A percentile compares a stretch with the other conserved stretches of the same genome.
Evolutionary conservation across 2,888 invertebrate species (phyloP).

Genomic region (Athetis lepigone): DNA sequence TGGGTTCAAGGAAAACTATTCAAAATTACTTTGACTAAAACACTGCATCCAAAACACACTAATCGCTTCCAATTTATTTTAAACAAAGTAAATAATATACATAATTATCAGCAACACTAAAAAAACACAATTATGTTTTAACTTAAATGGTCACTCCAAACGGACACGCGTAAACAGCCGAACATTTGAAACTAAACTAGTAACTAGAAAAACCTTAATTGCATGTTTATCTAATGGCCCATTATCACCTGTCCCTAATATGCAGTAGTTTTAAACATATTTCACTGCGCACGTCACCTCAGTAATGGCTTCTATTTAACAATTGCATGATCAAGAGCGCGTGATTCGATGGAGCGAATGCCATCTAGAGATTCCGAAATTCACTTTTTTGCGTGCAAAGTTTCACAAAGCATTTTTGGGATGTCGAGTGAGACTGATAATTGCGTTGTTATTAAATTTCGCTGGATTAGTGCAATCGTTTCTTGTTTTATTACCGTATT

Average conservation of each 20-base stretch:
- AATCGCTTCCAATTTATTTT: conserved; percentile 16
- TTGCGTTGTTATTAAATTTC: conserved; percentile 47
- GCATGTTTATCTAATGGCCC: conserved; percentile 84
- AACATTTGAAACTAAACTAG: conserved; percentile 49
- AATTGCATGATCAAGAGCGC: conserved; percentile 53
- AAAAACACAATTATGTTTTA: conserved; percentile 17
- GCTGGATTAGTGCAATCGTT: conserved; percentile 22
- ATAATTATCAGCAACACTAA: conserved; percentile 22
- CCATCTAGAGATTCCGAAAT: conserved; percentile 48
- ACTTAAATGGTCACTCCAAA: conserved; percentile 18
- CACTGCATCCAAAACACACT: conserved; percentile 35
- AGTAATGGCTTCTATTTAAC: conserved; percentile 49
- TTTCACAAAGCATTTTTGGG: conserved; percentile 55
- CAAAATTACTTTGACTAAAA: not conserved
- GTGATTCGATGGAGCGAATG: conserved; percentile 51
- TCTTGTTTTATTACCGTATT: conserved; percentile 23
- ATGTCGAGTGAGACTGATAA: conserved; percentile 51
- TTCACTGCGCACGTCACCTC: conserved; percentile 66
- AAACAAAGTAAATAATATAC: conserved; percentile 25
- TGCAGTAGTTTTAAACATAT: conserved; percentile 70
- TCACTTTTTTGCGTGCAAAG: conserved; percentile 51
- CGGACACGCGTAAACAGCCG: conserved; percentile 15
- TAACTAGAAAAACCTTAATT: conserved; percentile 77
- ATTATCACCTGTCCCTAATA: conserved; percentile 83
- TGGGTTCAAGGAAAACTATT: conserved; percentile 6